Conservation (phyloP, 2,888 invertebrate genomes). For the Amphipyra tragopoginis region DNA sequence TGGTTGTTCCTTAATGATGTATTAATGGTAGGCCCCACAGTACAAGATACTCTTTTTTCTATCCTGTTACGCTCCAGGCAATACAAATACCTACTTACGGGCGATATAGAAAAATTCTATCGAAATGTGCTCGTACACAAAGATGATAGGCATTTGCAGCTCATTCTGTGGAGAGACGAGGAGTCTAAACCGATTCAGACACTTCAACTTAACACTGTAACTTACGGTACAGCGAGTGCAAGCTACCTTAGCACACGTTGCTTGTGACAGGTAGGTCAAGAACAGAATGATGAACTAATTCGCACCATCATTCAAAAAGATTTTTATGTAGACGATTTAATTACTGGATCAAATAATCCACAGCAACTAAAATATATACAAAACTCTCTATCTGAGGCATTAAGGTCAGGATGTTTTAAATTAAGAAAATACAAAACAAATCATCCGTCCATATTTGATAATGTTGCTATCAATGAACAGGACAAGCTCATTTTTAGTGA, state of each 20-base stretch:
- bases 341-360: slow-evolving; percentile 6
- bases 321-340: slow-evolving; percentile 56
- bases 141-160: slow-evolving; percentile 1
- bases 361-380: slow-evolving; percentile 8
- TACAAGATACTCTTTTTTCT: slow-evolving; percentile 52
- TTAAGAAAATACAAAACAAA: not conserved
- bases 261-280: slow-evolving; percentile 56
- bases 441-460: not conserved
- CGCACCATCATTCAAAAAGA: slow-evolving; percentile 55
- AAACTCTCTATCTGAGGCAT: slow-evolving; percentile 8
- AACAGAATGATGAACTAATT: slow-evolving; percentile 41
- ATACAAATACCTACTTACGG: slow-evolving; percentile 50
- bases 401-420: not conserved
- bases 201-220: no score
- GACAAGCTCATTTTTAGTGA: slow-evolving; percentile 46
- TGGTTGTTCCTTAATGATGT: slow-evolving; percentile 55
- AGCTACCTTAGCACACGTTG: slow-evolving; percentile 22
- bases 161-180: slow-evolving; percentile 11
- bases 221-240: slow-evolving; percentile 7
- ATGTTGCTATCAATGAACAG: not conserved
- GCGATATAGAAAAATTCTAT: slow-evolving; percentile 57
- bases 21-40: slow-evolving; percentile 52
- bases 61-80: slow-evolving; percentile 47
- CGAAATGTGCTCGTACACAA: slow-evolving; percentile 27
- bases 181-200: not conserved